These are phyloP conservation scores for Melanostoma scalare DNA, from an alignment of 2,888 invertebrate genomes.

Conservation along the genomic window DNA sequence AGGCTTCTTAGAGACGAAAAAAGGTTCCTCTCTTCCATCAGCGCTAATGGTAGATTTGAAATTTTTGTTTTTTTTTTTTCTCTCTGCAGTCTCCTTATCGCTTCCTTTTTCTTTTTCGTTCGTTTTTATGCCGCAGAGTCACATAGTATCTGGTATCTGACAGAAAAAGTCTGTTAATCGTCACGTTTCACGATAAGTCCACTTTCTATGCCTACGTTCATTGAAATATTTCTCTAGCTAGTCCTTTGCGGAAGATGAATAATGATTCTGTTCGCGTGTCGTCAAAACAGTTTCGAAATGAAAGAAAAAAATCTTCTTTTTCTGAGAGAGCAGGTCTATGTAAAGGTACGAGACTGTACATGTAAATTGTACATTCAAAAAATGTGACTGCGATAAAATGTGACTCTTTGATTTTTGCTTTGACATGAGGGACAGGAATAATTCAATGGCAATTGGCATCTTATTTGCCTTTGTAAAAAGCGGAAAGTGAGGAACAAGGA, in stretches of 20 bases:
- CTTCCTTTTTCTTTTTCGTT: slow-evolving; percentile 34
- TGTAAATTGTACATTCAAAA: slow-evolving; percentile 1
- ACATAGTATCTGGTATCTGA: slow-evolving; percentile 19
- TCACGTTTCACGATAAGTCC: slow-evolving; percentile 63
- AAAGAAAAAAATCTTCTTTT: slow-evolving; percentile 27
- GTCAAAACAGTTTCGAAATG: slow-evolving; percentile 36
- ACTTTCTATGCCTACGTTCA: slow-evolving; percentile 30
- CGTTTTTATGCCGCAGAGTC: slow-evolving; percentile 38
- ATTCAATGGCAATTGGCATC: slow-evolving; percentile 57
- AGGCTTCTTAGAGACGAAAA: slow-evolving; percentile 27
- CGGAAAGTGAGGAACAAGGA: too few species aligned
- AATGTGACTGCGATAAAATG: slow-evolving; percentile 57
- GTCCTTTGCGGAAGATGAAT: slow-evolving; percentile 46
- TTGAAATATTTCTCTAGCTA: slow-evolving; percentile 2
- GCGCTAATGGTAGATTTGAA: slow-evolving; percentile 50
- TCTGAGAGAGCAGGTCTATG: too few species aligned
- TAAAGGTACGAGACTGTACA: not conserved
- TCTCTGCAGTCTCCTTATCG: slow-evolving; percentile 18
- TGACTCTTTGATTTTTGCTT: slow-evolving; percentile 49
- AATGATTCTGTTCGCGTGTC: slow-evolving; percentile 55
- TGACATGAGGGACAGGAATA: slow-evolving; percentile 50
- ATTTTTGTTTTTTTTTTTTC: slow-evolving; percentile 28
- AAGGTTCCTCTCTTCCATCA: slow-evolving; percentile 14
- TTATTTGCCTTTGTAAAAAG: slow-evolving; percentile 27
- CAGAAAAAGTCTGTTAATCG: slow-evolving; percentile 54